Evolutionary conservation across 2,113 vertebrate genomes (phyloP).

Genomic region (Tupaia chinensis): DNA sequence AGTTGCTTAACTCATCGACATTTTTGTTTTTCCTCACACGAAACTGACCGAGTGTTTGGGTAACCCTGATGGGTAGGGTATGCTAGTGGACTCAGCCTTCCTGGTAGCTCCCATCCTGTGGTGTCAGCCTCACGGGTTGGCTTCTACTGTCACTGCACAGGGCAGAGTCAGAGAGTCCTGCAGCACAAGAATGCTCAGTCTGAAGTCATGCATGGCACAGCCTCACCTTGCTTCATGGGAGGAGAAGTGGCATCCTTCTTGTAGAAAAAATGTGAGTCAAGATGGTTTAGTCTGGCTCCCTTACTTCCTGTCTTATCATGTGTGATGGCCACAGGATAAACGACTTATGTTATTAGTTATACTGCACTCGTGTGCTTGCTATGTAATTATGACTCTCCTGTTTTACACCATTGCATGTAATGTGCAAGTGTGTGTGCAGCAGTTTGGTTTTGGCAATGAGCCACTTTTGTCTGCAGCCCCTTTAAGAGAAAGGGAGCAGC

Average conservation of each 20-base stretch:
- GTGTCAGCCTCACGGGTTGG: fast-evolving
- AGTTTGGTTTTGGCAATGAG: too few species aligned
- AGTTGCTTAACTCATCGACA: not conserved
- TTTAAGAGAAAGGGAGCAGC: too few species aligned
- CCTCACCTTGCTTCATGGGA: not conserved
- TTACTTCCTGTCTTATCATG: too few species aligned
- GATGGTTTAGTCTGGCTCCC: too few species aligned
- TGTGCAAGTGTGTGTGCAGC: too few species aligned
- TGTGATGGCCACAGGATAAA: too few species aligned
- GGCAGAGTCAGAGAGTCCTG: not conserved
- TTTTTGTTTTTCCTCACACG: not conserved
- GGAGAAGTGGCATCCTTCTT: not conserved
- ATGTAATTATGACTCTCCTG: too few species aligned
- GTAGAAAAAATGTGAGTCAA: not conserved
- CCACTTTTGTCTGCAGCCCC: too few species aligned
- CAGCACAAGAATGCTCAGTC: fast-evolving
- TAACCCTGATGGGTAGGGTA: not conserved
- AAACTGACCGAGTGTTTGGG: not conserved
- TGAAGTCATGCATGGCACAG: fast-evolving
- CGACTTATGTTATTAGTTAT: too few species aligned
- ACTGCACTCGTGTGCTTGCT: too few species aligned
- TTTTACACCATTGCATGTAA: too few species aligned
- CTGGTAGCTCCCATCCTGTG: not conserved
- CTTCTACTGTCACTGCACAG: not conserved
- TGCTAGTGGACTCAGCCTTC: fast-evolving